Evolutionary conservation across 1,140 invertebrate genomes (phyloP), one percentile per base, ranked within the genome.

Genomic region (Odontomachus brunneus): DNA sequence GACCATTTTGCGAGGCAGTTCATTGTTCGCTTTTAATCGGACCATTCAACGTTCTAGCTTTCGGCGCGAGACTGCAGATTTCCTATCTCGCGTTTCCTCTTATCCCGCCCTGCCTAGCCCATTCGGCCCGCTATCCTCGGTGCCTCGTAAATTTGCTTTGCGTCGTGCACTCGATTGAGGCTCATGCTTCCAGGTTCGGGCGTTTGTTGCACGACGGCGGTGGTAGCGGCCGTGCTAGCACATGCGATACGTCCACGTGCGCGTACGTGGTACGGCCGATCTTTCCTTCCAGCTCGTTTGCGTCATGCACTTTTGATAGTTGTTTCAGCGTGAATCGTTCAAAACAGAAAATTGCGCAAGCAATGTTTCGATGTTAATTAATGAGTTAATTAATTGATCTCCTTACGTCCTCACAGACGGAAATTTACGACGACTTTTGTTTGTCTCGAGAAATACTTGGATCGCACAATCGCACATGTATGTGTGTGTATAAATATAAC

Each of bases 11-110:
- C 57, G 80, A 88, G 84, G 51, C 65, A 29, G 17, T 59, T 74
- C 62, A 89, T 91, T 91, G 89, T 91, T 89, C 84, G 71, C 75
- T 86, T 89, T 89, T 91, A 90, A 91, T 91, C 88, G 87, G 83
- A 80, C 86, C 82, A 89, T 90, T 91, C 86, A 84, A 88, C 76
- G 82, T 74, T 88, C 66, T 80, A 76, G 73, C 60, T 73, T 63
- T 74, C 44, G 83, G 66, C 65, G n/a, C 51, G 33, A 33, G 29
- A 55, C 72, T 71, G 48, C 49, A 19, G 59, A 69, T 81, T 62
- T 33, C 26, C 67, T 49, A 22, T 81, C 55, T 81, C 67, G 24
- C 53, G 44, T 55, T 51, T 66, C 15, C 33, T 24, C 71, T 71
- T 67, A 38, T 67, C 22, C 19, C n/a, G 24, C 17, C 5, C 5